phyloP scores from a whole-genome alignment of 2,888 invertebrate genomes.

The Sclerodermus sp. region DNA sequence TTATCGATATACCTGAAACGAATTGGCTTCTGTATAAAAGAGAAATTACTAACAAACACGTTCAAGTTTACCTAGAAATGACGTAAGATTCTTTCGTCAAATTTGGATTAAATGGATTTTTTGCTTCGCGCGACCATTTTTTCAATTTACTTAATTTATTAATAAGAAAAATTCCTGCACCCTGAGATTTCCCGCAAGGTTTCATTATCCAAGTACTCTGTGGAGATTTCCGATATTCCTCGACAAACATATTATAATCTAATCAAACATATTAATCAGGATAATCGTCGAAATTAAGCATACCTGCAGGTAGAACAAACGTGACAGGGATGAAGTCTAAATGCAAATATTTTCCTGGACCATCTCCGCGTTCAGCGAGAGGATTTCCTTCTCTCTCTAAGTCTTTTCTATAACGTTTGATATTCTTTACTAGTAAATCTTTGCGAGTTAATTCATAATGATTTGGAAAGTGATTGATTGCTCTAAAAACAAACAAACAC shows the following conservation, averaged over 20 bases:
- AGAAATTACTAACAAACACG: too few species aligned
- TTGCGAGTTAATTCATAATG: conserved; percentile 94
- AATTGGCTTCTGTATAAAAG: too few species aligned
- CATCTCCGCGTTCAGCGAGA: conserved; percentile 80
- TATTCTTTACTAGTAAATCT: conserved; percentile 94
- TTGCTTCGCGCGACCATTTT: conserved; percentile 85
- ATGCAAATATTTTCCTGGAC: conserved; percentile 73
- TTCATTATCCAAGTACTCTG: conserved; percentile 98
- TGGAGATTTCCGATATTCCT: conserved; percentile 92
- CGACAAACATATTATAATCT: conserved; percentile 96
- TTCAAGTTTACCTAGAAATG: conserved; percentile 86
- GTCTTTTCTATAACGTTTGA: conserved; percentile 90
- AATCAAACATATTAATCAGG: background rate
- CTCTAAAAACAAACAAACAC: conserved; percentile 58
- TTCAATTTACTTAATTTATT: conserved; percentile 93
- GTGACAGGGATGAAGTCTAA: conserved; percentile 93
- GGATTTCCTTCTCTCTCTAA: conserved; percentile 87
- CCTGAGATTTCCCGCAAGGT: conserved; percentile 92
- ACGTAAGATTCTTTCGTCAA: conserved; percentile 89
- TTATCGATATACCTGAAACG: conserved; percentile 83
- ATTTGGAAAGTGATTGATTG: conserved; percentile 95
- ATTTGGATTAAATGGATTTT: conserved; percentile 82
- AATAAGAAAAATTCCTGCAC: conserved; percentile 93
- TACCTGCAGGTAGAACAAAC: conserved; percentile 83
- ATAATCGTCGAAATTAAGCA: background rate